Evolutionary conservation across 2,797 vertebrate species (phyloP).

Genomic region (Peromyscus melanophrys): DNA sequence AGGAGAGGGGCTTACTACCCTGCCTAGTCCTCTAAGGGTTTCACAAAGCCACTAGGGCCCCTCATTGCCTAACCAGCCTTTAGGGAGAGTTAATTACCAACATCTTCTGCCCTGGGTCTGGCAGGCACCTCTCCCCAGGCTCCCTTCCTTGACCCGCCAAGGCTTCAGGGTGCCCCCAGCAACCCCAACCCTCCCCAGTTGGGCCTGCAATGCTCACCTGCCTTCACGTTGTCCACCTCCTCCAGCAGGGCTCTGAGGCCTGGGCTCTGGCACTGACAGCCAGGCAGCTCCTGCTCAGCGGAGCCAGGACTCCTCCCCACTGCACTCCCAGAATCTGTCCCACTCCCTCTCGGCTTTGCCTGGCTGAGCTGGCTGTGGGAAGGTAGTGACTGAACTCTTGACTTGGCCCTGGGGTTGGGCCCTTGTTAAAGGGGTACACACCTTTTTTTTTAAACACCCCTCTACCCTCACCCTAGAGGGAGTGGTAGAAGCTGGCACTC

Average conservation of each 20-base stretch:
- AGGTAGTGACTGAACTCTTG: slow-evolving; percentile 79
- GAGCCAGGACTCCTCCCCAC: slow-evolving; percentile 82
- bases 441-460: slow-evolving; percentile 71
- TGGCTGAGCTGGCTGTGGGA: slow-evolving; percentile 78
- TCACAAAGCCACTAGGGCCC: background rate
- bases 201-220: slow-evolving; percentile 73
- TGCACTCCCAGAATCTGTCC: slow-evolving; percentile 78
- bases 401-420: slow-evolving; percentile 85
- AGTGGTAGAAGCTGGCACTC: slow-evolving; percentile 60
- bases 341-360: slow-evolving; percentile 77
- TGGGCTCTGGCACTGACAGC: slow-evolving; percentile 67
- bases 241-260: slow-evolving; percentile 72
- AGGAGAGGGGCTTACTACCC: background rate
- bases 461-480: slow-evolving; percentile 52
- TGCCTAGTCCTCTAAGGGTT: background rate
- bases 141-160: background rate
- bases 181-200: background rate
- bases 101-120: background rate
- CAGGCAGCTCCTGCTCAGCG: slow-evolving; percentile 63
- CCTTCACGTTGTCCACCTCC: slow-evolving; percentile 36
- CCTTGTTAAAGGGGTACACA: slow-evolving; percentile 86
- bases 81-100: slow-evolving; percentile 43
- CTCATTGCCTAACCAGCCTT: slow-evolving; percentile 1
- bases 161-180: background rate
- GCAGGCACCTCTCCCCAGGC: background rate